Conservation (phyloP, 53 echinoderm and acorn worm genomes). For the Holothuria scabra region DNA sequence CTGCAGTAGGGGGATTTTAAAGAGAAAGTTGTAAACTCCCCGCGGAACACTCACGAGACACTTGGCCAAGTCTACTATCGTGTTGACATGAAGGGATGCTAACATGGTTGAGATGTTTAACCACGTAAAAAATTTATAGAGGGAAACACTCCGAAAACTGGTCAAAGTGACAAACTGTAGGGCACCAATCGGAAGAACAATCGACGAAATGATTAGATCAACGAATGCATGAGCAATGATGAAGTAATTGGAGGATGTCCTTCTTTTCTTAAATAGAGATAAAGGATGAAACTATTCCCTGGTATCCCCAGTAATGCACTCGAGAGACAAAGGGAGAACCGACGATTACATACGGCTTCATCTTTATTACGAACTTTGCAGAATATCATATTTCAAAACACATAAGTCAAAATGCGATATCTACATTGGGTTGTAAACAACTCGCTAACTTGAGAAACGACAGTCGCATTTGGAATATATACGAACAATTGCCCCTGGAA, state of each 20-base stretch:
- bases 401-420: too few species aligned
- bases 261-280: constrained; percentile 5
- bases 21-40: too few species aligned
- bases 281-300: neutral
- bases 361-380: neutral
- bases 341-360: neutral
- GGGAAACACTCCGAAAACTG: neutral
- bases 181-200: constrained; percentile 11
- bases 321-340: neutral
- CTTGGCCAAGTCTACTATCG: too few species aligned
- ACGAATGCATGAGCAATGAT: constrained; percentile 19
- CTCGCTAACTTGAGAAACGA: too few species aligned
- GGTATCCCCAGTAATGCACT: constrained; percentile 15
- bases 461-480: too few species aligned
- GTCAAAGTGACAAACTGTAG: neutral
- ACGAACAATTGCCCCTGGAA: too few species aligned
- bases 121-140: constrained; percentile 8
- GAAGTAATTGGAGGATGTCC: constrained; percentile 1
- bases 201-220: constrained; percentile 1
- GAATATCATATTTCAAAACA: too few species aligned
- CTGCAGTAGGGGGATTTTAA: too few species aligned
- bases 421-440: too few species aligned
- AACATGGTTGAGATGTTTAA: neutral
- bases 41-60: too few species aligned
- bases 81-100: constrained; percentile 29